These are phyloP conservation scores for Ennomos erosarius DNA, from an alignment of 2,888 invertebrate species.

Conservation along the genomic window DNA sequence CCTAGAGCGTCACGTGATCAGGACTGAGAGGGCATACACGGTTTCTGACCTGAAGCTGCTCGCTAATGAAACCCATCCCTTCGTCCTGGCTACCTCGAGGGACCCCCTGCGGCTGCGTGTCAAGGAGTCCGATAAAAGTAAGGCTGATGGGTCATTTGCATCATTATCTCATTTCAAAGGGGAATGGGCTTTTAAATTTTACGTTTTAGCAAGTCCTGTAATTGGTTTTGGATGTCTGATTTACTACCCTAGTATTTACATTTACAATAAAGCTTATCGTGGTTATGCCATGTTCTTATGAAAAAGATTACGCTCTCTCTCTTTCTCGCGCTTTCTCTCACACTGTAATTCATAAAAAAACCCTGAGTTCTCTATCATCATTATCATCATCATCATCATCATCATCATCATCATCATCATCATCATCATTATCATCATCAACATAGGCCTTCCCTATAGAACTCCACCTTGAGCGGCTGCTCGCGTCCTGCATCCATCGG, in stretches of 20 bases:
- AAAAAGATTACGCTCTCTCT: no score
- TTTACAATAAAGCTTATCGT: background rate
- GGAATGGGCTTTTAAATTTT: slow-evolving; percentile 11
- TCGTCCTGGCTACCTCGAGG: slow-evolving; percentile 89
- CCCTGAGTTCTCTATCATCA: no score
- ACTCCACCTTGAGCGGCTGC: no score
- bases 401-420: no score
- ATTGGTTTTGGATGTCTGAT: slow-evolving; percentile 16
- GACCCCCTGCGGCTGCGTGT: slow-evolving; percentile 90
- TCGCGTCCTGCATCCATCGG: no score
- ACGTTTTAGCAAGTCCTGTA: slow-evolving; percentile 5
- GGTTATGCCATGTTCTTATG: no score
- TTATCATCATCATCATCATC: no score
- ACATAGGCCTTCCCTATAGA: no score
- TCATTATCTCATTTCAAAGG: slow-evolving; percentile 43
- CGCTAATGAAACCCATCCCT: slow-evolving; percentile 87
- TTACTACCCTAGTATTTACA: slow-evolving; percentile 4
- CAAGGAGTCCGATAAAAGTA: slow-evolving; percentile 90
- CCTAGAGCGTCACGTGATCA: slow-evolving; percentile 94
- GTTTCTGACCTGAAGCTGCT: slow-evolving; percentile 91
- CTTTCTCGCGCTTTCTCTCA: no score
- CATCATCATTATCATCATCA: no score
- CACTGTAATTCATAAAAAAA: no score
- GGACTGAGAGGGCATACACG: slow-evolving; percentile 91
- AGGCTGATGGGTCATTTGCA: slow-evolving; percentile 54